Evolutionary conservation across 1,140 invertebrate species (phyloP).

Genomic region (Gonatopus flavifemur): DNA sequence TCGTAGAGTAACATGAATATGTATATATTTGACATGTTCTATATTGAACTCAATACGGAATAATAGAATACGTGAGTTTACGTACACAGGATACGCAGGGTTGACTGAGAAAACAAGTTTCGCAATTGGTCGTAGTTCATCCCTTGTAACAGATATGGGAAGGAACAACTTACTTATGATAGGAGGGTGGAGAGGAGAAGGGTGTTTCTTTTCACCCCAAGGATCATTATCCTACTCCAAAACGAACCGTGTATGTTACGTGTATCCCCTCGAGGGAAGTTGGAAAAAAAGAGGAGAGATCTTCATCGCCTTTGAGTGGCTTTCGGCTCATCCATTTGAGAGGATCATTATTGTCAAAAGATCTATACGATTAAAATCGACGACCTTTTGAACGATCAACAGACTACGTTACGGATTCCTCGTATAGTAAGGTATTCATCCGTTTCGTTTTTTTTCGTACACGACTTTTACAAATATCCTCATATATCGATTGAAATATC

Average conservation of each 20-base stretch:
- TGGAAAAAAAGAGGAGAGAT: too few species aligned
- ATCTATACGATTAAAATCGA: constrained; percentile 48
- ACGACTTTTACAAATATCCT: too few species aligned
- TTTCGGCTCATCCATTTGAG: constrained; percentile 49
- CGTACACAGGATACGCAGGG: not conserved
- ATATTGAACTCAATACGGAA: too few species aligned
- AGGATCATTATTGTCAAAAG: constrained; percentile 49
- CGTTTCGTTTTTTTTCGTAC: constrained; percentile 15
- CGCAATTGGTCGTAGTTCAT: constrained; percentile 12
- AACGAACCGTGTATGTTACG: constrained; percentile 31
- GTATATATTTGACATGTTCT: too few species aligned
- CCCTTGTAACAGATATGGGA: constrained; percentile 20
- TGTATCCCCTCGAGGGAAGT: constrained; percentile 43
- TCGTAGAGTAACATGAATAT: too few species aligned
- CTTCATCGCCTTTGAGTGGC: constrained; percentile 39
- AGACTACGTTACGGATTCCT: constrained; percentile 22
- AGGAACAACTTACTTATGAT: too few species aligned
- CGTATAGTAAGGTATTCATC: too few species aligned
- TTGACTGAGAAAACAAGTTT: not conserved
- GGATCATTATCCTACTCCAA: too few species aligned
- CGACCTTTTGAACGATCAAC: constrained; percentile 33
- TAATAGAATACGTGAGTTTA: too few species aligned
- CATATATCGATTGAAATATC: too few species aligned
- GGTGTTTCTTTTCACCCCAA: too few species aligned
- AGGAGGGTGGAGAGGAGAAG: too few species aligned